Percentiles rank a stretch among this genome's conserved stretches.
phyloP scores from a whole-genome alignment of 2,888 invertebrate genomes.

The Venusia cambrica region DNA sequence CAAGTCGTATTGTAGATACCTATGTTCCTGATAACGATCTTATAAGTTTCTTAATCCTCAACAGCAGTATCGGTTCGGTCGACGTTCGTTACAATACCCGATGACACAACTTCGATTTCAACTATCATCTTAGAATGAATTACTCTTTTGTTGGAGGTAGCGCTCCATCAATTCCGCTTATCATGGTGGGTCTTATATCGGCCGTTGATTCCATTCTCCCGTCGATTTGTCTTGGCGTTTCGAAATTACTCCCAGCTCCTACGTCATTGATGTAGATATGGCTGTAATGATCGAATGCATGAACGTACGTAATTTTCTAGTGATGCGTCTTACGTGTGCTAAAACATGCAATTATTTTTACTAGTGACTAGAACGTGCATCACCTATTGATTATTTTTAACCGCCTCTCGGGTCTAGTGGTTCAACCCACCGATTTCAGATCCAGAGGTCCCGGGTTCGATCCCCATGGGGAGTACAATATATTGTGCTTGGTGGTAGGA shows the following conservation, averaged over 20 bases:
- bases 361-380: no score
- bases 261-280: constrained; percentile 43
- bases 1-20: no score
- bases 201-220: constrained; percentile 45
- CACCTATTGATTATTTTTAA: no score
- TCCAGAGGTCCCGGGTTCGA: no score
- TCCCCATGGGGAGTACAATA: no score
- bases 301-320: no score
- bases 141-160: constrained; percentile 64
- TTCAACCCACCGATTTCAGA: no score
- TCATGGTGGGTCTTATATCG: constrained; percentile 55
- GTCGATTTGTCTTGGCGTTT: constrained; percentile 64
- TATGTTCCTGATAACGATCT: constrained; percentile 2
- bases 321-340: no score
- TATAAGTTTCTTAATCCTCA: constrained; percentile 8
- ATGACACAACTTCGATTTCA: constrained; percentile 44
- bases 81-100: constrained; percentile 16
- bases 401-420: no score
- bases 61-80: no score
- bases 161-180: constrained; percentile 69
- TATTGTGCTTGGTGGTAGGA: no score
- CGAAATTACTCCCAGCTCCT: constrained; percentile 52
- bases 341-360: no score
- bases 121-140: constrained; percentile 71
- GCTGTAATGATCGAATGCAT: constrained; percentile 35